Evolutionary conservation across 2,113 vertebrate genomes (phyloP).

Genomic region (Nothoprocta pentlandii): DNA sequence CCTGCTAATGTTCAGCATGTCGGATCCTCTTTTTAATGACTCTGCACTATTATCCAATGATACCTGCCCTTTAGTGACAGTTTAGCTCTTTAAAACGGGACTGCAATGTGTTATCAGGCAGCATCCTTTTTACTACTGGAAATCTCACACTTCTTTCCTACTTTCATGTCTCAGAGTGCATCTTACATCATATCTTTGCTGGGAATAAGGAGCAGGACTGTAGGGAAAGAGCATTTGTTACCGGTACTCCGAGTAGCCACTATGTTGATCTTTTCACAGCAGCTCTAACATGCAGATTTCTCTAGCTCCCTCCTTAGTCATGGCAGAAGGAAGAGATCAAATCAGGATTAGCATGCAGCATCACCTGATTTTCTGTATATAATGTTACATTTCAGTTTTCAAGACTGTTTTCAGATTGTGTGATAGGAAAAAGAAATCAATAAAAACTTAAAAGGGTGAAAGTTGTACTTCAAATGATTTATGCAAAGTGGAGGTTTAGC

Average conservation of each 20-base stretch:
- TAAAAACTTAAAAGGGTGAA: conserved; percentile 42
- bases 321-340: not conserved
- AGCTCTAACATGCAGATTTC: not conserved
- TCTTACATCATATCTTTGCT: not conserved
- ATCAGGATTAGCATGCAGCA: not conserved
- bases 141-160: not conserved
- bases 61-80: not conserved
- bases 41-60: not conserved
- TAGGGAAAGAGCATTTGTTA: not conserved
- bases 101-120: not conserved
- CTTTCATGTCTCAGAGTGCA: not conserved
- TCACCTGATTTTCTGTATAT: not conserved
- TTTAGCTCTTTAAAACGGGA: not conserved
- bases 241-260: too few species aligned
- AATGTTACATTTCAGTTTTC: not conserved
- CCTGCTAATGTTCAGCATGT: not conserved
- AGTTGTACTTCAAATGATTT: not conserved
- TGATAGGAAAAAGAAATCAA: not conserved
- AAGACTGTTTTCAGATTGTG: not conserved
- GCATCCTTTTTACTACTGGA: not conserved
- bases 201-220: not conserved
- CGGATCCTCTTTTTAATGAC: not conserved
- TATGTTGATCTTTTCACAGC: not conserved
- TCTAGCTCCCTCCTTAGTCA: too few species aligned
- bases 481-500: not conserved